Percentiles rank a stretch among this genome's conserved stretches.
Conservation (phyloP, 2,113 vertebrate genomes). For the Brienomyrus brachyistius region DNA sequence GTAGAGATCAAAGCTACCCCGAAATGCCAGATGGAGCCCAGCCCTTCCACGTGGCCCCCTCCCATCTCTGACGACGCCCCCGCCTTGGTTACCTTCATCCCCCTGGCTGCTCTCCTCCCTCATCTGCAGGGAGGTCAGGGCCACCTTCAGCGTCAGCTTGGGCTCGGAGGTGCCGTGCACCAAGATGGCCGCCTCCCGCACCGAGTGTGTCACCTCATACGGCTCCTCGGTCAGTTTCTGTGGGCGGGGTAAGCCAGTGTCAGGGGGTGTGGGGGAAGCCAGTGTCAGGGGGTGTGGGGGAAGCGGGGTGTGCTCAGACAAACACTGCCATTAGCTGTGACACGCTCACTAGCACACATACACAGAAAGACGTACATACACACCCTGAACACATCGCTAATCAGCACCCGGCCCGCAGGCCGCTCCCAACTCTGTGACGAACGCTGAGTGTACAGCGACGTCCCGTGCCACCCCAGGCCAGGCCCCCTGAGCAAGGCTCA, state of each 20-base stretch:
- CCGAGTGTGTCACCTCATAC: constrained; percentile 79
- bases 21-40: not conserved
- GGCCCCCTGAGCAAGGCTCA: not conserved
- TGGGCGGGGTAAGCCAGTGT: constrained; percentile 41
- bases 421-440: not conserved
- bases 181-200: constrained; percentile 84
- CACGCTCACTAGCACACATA: not conserved
- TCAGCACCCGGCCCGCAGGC: not conserved
- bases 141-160: constrained; percentile 87
- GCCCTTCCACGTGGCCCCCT: constrained; percentile 9
- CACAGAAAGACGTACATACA: not conserved
- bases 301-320: not conserved
- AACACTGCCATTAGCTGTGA: not conserved
- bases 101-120: constrained; percentile 74
- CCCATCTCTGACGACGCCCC: constrained; percentile 42
- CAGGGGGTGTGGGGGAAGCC: not conserved
- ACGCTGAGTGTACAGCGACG: not conserved
- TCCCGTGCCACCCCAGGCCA: not conserved
- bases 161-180: constrained; percentile 81
- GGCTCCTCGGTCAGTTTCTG: constrained; percentile 96
- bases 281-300: not conserved
- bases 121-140: constrained; percentile 87
- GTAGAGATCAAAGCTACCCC: constrained; percentile 16
- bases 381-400: constrained; percentile 10
- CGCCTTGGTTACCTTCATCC: constrained; percentile 66